Evolutionary conservation across 2,888 invertebrate species (phyloP).

Genomic region (Sesia apiformis): DNA sequence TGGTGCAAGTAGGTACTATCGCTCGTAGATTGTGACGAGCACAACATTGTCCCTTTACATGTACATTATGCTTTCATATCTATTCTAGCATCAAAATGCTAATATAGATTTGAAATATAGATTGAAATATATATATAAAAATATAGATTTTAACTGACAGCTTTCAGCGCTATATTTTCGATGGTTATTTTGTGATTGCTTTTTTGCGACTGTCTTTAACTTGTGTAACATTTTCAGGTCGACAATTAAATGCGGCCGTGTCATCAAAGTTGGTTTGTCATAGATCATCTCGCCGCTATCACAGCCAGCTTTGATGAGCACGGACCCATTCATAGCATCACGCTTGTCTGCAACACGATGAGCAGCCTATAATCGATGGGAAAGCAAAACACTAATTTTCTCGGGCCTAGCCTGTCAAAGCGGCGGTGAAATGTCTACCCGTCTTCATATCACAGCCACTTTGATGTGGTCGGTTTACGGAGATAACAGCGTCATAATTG

Average conservation of each 20-base stretch:
- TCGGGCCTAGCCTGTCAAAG: conserved; percentile 86
- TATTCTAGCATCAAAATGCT: too few species aligned
- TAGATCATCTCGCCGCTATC: conserved; percentile 84
- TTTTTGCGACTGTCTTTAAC: background rate
- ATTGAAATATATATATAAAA: too few species aligned
- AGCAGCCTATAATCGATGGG: background rate
- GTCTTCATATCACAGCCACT: conserved; percentile 97
- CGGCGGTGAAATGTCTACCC: conserved; percentile 86
- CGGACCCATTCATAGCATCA: conserved; percentile 65
- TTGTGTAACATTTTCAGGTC: conserved; percentile 1
- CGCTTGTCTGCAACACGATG: conserved; percentile 3
- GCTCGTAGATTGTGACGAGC: too few species aligned
- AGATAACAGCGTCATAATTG: conserved; percentile 19
- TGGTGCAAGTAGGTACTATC: too few species aligned
- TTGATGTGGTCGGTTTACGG: conserved; percentile 89
- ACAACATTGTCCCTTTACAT: too few species aligned
- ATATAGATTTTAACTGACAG: too few species aligned
- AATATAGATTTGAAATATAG: too few species aligned
- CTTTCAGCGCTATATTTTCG: too few species aligned
- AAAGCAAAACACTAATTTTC: conserved; percentile 20
- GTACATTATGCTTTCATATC: too few species aligned
- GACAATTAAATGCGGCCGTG: conserved; percentile 65
- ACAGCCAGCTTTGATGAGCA: conserved; percentile 98
- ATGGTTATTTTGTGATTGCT: background rate
- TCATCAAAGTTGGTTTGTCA: conserved; percentile 89